Evolutionary conservation across 2,113 vertebrate genomes (phyloP), one percentile per base, ranked within the genome.

Genomic region (Rhadina sibilatrix): DNA sequence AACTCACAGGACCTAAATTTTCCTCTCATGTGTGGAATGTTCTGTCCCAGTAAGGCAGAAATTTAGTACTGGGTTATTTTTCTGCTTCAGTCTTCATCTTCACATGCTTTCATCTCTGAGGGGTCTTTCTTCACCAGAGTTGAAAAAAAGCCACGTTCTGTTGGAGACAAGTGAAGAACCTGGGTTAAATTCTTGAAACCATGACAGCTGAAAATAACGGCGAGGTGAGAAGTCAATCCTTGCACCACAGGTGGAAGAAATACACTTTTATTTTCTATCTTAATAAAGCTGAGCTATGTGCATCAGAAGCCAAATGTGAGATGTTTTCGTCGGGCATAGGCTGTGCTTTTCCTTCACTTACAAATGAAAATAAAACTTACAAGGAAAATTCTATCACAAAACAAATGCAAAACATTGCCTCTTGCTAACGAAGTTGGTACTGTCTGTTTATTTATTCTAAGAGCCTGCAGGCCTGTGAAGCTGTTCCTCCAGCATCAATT

Each of bases 81-180:
- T 87, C 52, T 66, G 63, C 28, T 93, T 94, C 44, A 85, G 7
- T 33, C 47, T 82, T 33, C 18, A 2, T 85, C 74, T 83, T 90
- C 93, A 64, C 98, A 98, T 4, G 97, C 96, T 46, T 95, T 89
- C 85, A 98, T 80, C 1, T 98, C 96, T 19, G 95, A 97, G 18
- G 97, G 96, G 52, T 98, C 97, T 1, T 94, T 98, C 94, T 98
- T 98, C 92, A 97, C 72, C 27, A 97, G 89, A 69, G 5, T 12
- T 15, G 63, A 15, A 66, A 94, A 91, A 91, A 87, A 86, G 70
- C 96, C 97, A 64, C 95, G 97, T 86, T 98, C 98, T 98, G 94
- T 97, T 83, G 66, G 89, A 93, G 92, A 70, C 47, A 93, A 90
- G 33, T 82, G 71, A 65, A 44, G 68, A 77, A 25, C 56, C 74